Conservation (phyloP, 2,797 vertebrate species). For the Cynopterus sphinx region DNA sequence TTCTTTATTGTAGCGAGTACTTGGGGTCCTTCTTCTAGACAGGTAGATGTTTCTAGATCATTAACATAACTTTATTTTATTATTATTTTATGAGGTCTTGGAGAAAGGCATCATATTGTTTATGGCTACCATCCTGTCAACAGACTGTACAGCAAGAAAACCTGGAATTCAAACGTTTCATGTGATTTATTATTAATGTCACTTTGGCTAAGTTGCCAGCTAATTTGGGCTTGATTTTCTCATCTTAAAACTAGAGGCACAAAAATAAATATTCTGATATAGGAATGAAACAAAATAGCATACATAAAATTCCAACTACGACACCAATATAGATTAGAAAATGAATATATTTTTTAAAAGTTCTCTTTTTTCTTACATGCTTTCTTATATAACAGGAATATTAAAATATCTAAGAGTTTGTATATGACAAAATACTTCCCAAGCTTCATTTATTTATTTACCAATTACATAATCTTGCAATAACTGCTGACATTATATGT, state of each 20-base stretch:
- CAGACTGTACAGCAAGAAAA: accelerated
- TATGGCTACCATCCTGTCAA: background rate
- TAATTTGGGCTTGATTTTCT: background rate
- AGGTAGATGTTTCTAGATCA: background rate
- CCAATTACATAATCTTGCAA: background rate
- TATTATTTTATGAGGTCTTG: too few relatives aligned
- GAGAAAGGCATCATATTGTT: accelerated
- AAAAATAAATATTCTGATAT: background rate
- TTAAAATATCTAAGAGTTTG: background rate
- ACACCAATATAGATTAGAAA: background rate
- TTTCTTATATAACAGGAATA: background rate
- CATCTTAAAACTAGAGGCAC: background rate
- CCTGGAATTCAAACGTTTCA: background rate
- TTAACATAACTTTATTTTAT: background rate
- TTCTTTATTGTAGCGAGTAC: background rate
- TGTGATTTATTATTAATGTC: background rate
- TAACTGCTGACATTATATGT: background rate
- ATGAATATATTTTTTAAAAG: background rate
- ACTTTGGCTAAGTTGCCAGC: background rate
- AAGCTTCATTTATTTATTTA: constrained; percentile 14
- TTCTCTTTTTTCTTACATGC: background rate
- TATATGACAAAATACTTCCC: background rate
- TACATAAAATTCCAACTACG: background rate
- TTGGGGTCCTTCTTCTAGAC: background rate
- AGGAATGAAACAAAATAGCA: background rate